Evolutionary conservation across 2,888 invertebrate species (phyloP).

Genomic region (Caenorhabditis sp.): DNA sequence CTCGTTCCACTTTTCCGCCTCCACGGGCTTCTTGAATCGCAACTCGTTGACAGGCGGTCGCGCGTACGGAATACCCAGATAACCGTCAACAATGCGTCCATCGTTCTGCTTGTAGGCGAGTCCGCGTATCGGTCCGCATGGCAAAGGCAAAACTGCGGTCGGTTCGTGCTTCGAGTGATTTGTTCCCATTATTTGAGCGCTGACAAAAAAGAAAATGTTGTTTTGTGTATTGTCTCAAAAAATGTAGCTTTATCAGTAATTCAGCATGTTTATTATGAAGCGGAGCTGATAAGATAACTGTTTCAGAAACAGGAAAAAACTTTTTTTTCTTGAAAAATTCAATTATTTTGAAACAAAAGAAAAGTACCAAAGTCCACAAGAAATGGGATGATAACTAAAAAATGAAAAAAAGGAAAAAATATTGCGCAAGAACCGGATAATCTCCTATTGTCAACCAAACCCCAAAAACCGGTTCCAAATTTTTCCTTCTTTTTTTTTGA

Average conservation of each 20-base stretch:
- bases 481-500: not conserved
- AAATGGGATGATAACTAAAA: not conserved
- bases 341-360: too few species aligned
- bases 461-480: not conserved
- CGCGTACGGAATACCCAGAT: constrained; percentile 50
- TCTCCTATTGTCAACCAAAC: not conserved
- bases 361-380: too few species aligned
- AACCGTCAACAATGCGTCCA: constrained; percentile 39
- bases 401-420: not conserved
- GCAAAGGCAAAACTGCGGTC: constrained; percentile 11
- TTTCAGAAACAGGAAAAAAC: too few species aligned
- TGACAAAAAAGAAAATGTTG: not conserved
- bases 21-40: constrained; percentile 49
- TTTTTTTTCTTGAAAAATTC: too few species aligned
- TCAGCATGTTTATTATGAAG: too few species aligned
- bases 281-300: too few species aligned
- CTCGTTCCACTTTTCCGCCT: constrained; percentile 39
- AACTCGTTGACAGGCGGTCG: constrained; percentile 41
- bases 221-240: too few species aligned
- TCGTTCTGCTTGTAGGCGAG: constrained; percentile 23
- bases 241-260: too few species aligned
- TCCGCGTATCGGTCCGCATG: constrained; percentile 31
- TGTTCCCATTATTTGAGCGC: not conserved
- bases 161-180: constrained; percentile 4
- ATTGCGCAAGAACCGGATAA: constrained; percentile 1